Base-by-base conservation (phyloP, 2,113 vertebrate genomes). In the Meriones unguiculatus region DNA sequence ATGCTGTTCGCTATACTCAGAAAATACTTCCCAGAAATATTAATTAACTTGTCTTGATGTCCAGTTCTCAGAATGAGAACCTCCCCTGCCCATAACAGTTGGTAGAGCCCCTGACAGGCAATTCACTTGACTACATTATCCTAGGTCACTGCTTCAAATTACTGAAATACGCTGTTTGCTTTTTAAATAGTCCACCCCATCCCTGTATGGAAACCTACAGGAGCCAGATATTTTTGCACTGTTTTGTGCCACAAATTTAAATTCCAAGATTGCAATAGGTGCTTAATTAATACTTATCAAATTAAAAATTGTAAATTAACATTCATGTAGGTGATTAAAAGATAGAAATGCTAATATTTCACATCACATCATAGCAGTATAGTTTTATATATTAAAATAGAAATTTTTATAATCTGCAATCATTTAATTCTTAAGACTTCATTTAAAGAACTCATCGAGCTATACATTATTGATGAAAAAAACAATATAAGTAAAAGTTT, bases 351-450 rank as follows among this genome's bases (percentile, higher is more conserved):
- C 9, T 77, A 67, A 77, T 93, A 87, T 75, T 92, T 87, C 38
- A 54, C 6, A 84, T 54, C 50, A 88, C 14, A 78, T 76, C 30
- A 52, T 76, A n/a, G 22, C 3, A 17, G 10, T 15, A 25, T 2
- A 15, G 30, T 75, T 77, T 93, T 41, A 69, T 38, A 59, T 67
- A 69, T 95, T 32, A 88, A 65, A 85, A 38, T 85, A 17, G n/a
- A 50, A 25, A 80, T 92, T 90, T 32, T 82, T 4, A 70, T 13
- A 67, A 85, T 70, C 78, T 95, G 95, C 70, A 76, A 84, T 92
- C 22, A 75, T 70, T 97, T 94, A 24, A 32, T 80, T 90, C 78
- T 32, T 75, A 94, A 52, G 94, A 77, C 11, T 91, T 90, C 24
- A 87, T 59, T 91, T 65, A 93, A 86, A 64, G 14, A 90, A 91